phyloP scores from a whole-genome alignment of 2,113 vertebrate species.

The Pedionomus torquatus region DNA sequence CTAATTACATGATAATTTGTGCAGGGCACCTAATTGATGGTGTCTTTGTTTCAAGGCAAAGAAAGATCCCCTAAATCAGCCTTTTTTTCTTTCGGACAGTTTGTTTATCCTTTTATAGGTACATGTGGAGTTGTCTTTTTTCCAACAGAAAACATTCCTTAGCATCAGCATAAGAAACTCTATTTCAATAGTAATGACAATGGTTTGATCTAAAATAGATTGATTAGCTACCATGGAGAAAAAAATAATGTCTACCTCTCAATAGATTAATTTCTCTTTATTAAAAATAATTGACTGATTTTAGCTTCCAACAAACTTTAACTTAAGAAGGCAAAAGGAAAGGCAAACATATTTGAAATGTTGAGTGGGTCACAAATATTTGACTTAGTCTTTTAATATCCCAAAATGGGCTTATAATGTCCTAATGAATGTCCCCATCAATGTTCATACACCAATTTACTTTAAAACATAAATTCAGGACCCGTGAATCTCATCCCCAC shows the following conservation, averaged over 20 bases:
- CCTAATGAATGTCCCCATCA: not conserved
- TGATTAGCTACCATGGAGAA: not conserved
- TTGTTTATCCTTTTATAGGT: slow-evolving; percentile 28
- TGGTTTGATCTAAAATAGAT: slow-evolving; percentile 12
- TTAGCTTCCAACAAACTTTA: not conserved
- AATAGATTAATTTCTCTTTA: not conserved
- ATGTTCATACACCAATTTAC: not conserved
- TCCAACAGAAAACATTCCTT: not conserved
- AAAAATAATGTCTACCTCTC: not conserved
- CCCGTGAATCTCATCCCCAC: not conserved
- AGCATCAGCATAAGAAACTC: slow-evolving; percentile 6
- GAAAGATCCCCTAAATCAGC: not conserved
- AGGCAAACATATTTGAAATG: not conserved
- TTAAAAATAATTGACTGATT: not conserved
- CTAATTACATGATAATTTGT: not conserved
- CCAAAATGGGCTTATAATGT: not conserved
- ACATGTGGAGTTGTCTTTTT: not conserved
- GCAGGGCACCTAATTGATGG: not conserved
- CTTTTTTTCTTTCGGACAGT: not conserved
- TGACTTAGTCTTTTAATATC: not conserved
- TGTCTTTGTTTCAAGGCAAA: not conserved
- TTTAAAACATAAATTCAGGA: not conserved
- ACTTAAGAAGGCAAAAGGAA: not conserved
- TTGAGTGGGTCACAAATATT: not conserved
- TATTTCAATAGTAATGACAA: not conserved